Conservation (phyloP, 2,113 vertebrate species). For the Forbesichthys agassizii region DNA sequence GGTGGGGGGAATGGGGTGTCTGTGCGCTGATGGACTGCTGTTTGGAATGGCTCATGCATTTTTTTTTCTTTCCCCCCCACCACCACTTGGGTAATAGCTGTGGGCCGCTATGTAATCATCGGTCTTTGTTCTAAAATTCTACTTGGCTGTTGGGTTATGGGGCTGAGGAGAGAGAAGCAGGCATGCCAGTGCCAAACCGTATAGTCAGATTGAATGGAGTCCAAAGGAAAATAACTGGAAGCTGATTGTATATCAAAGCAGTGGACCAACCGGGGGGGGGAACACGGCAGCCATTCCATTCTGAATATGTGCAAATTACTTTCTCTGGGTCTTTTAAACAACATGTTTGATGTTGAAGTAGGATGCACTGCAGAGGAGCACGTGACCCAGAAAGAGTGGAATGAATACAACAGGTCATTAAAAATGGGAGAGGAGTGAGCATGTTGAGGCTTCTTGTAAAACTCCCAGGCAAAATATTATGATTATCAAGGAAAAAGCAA, state of each 20-base stretch:
- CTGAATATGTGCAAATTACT: slow-evolving; percentile 34
- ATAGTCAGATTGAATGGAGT: slow-evolving; percentile 23
- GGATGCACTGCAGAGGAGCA: slow-evolving; percentile 13
- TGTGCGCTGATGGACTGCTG: slow-evolving; percentile 38
- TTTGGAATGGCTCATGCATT: slow-evolving; percentile 43
- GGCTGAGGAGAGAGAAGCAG: slow-evolving; percentile 19
- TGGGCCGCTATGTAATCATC: slow-evolving; percentile 68
- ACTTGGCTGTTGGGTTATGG: slow-evolving; percentile 44
- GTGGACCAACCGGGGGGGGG: slow-evolving; percentile 1
- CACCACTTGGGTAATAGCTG: slow-evolving; percentile 56
- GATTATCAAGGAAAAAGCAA: slow-evolving; percentile 29
- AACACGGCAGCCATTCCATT: slow-evolving; percentile 13
- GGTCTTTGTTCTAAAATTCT: slow-evolving; percentile 59
- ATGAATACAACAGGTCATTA: slow-evolving; percentile 50
- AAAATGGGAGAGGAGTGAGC: slow-evolving; percentile 35
- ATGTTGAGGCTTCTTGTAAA: slow-evolving; percentile 37
- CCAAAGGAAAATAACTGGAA: slow-evolving; percentile 33
- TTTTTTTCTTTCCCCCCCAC: slow-evolving; percentile 46
- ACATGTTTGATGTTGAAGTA: slow-evolving; percentile 2
- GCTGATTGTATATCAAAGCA: slow-evolving; percentile 40
- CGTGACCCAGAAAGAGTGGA: slow-evolving; percentile 58
- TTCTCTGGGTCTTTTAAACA: slow-evolving; percentile 33
- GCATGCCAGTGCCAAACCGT: slow-evolving; percentile 15
- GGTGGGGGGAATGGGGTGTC: slow-evolving; percentile 1
- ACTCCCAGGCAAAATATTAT: slow-evolving; percentile 48